phyloP scores from a whole-genome alignment of 2,797 vertebrate species.

The Eurystomus glaucurus region DNA sequence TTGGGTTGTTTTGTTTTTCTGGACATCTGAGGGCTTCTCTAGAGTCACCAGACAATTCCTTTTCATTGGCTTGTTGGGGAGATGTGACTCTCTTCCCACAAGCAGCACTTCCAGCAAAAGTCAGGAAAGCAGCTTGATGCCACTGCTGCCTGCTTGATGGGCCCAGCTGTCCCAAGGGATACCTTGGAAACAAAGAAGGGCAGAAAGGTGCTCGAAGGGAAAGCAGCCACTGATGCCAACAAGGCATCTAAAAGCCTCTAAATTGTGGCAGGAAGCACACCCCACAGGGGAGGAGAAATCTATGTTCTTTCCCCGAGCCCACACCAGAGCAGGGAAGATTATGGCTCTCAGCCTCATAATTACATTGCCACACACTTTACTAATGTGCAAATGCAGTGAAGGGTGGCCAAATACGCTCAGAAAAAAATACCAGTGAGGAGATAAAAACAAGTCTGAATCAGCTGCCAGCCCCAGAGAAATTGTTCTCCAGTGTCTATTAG shows the following conservation, averaged over 20 bases:
- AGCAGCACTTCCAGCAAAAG: not conserved
- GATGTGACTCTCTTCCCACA: rapidly evolving
- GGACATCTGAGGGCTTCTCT: not conserved
- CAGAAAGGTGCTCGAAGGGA: not conserved
- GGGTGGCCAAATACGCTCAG: not conserved
- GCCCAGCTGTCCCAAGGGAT: not conserved
- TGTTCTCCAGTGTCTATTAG: not conserved
- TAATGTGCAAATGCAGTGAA: not conserved
- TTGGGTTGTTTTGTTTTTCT: not conserved
- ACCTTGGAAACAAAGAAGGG: not conserved
- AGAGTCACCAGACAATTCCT: not conserved
- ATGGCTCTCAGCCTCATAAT: not conserved
- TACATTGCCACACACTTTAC: not conserved
- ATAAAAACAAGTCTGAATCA: not conserved
- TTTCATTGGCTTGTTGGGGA: not conserved
- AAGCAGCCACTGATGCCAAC: not conserved
- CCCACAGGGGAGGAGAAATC: not conserved
- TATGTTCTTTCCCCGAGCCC: not conserved
- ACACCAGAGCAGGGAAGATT: not conserved
- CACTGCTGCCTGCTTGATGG: not conserved
- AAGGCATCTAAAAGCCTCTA: not conserved
- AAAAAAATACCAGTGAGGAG: constrained; percentile 3
- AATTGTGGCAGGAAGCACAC: not conserved
- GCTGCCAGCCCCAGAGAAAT: not conserved
- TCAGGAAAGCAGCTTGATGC: not conserved